These are phyloP conservation scores for Lycia hirtaria DNA, from an alignment of 2,888 invertebrate genomes.

Conservation along the genomic window DNA sequence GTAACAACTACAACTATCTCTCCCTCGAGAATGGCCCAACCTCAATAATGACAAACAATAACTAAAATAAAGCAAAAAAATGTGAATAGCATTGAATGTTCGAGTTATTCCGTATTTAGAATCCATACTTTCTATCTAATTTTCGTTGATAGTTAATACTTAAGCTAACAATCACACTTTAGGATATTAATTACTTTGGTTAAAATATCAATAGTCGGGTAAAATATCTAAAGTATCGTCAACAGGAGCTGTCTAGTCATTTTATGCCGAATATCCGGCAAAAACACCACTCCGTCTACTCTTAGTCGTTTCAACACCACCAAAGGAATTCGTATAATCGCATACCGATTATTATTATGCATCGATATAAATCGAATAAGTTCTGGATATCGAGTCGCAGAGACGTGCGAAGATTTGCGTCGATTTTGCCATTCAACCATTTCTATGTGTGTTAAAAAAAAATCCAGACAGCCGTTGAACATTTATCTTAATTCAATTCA, in stretches of 20 bases:
- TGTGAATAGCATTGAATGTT: no score
- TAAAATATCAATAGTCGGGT: no score
- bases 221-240: no score
- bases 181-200: no score
- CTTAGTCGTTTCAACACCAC: conserved; percentile 14
- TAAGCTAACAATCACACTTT: no score
- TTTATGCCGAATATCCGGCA: conserved; percentile 25
- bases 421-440: conserved; percentile 38
- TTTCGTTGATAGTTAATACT: no score
- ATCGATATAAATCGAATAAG: conserved; percentile 46
- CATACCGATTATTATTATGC: conserved; percentile 48
- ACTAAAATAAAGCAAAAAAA: no score
- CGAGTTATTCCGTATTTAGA: no score
- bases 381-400: conserved; percentile 39
- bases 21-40: no score
- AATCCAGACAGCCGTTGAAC: background rate
- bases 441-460: conserved; percentile 36
- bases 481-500: conserved; percentile 3
- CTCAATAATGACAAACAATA: no score
- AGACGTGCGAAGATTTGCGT: conserved; percentile 42
- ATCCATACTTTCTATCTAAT: no score
- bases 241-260: background rate
- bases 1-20: no score
- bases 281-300: conserved; percentile 1
- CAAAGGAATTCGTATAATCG: conserved; percentile 45